Base-by-base conservation (phyloP, 2,113 vertebrate species). In the Alouatta palliata region DNA sequence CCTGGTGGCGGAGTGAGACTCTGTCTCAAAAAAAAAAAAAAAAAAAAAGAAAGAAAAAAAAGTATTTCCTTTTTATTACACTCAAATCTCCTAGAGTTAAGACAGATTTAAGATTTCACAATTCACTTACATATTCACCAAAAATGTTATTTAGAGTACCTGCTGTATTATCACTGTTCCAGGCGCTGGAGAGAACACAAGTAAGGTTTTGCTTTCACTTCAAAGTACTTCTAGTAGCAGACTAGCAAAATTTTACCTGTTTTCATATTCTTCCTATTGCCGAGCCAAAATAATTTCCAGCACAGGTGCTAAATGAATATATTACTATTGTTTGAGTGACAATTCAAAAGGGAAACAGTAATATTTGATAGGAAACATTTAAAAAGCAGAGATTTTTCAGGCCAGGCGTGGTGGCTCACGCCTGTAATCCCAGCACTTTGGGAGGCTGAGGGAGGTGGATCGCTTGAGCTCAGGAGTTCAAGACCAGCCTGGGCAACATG, bases 301-400 rank as follows among this genome's bases (percentile, higher is more conserved):
- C 16, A 88, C 25, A 90, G 54, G 45, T 80, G 82, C 54, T 90
- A 95, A 92, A 52, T 13, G 19, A 88, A 54, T 66, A 91, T 40
- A 61, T 6, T 79, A 96, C 23, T 54, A 86, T 17, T 93, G 25
- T 93, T 35, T 93, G 61, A 79, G 30, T 84, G 45, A 81, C 85
- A 93, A 89, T 80, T 80, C 3, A 96, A 95, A 96, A 49, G 21
- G 61, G 85, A 94, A 93, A 87, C 3, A 92, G 27, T 82, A 97
- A 56, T 79, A 90, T 94, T 75, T 83, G 21, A 75, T 58, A 96
- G 64, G 84, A 97, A 91, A 90, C 27, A 93, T 49, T 91, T 84
- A 56, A 96, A 90, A 93, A 85, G 45, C 35, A 79, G 27, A 79
- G 27, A 64, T 30, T 64, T 64, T 64, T 64, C 61, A 64, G 61